These are phyloP conservation scores for Melolontha melolontha DNA, from an alignment of 2,888 invertebrate genomes.

Conservation along the genomic window DNA sequence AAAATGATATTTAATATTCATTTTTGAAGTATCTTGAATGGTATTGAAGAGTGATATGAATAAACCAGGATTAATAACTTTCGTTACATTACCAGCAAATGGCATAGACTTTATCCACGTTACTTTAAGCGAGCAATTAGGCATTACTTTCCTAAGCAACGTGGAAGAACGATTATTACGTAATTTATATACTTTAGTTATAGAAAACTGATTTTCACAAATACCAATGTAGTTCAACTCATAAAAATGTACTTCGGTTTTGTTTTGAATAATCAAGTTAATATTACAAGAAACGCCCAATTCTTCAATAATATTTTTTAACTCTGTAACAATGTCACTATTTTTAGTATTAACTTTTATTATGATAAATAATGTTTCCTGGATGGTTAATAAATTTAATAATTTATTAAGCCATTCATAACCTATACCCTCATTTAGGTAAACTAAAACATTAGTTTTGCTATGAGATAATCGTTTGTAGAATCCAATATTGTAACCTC, in stretches of 20 bases:
- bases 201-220: background rate
- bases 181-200: background rate
- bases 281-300: background rate
- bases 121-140: conserved; percentile 28
- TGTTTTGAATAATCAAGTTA: conserved; percentile 1
- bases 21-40: conserved; percentile 12
- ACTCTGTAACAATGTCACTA: no score
- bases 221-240: conserved; percentile 5
- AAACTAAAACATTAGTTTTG: no score
- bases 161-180: conserved; percentile 5
- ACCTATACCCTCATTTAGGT: no score
- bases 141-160: background rate
- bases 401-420: no score
- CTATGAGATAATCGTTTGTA: no score
- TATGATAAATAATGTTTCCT: no score
- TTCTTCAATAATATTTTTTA: no score
- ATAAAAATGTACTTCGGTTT: background rate
- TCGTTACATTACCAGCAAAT: conserved; percentile 20
- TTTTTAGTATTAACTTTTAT: no score
- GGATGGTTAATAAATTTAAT: no score
- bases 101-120: conserved; percentile 32
- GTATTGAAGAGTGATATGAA: conserved; percentile 35
- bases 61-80: conserved; percentile 19
- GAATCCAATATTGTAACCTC: no score
- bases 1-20: conserved; percentile 19